Evolutionary conservation across 1,140 invertebrate genomes (phyloP), one percentile per base, ranked within the genome.

Genomic region (Drosophila yakuba): DNA sequence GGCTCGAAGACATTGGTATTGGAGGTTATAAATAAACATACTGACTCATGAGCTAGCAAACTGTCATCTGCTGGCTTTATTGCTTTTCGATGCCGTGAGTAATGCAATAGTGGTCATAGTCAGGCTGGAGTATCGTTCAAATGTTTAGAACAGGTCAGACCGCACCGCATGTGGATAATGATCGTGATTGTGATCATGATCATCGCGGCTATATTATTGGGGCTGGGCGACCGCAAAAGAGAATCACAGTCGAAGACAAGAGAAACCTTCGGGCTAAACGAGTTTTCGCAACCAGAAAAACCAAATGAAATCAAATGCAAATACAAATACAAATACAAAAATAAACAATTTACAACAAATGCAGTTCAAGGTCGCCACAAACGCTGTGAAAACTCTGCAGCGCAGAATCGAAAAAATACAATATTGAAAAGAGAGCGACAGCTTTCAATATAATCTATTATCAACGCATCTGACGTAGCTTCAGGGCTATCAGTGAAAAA

Each of bases 361-460:
- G 38, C 57, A 48, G 57, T 73, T 52, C 71, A 73, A 73, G 71
- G 67, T 62, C 51, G 57, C 23, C n/a, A 43, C 36, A 47, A 39
- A 39, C 17, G 48, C 35, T 69, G 32, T 51, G 17, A 48, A 48
- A 69, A 52, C 47, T 39, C 52, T 57, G 15, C 7, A 51, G 15
- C 17, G 28, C 17, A 52, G 36, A 52, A 38, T 60, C 48, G 36
- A 51, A 51, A 45, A 45, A 45, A 8, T 32, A 32, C 32, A 32
- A 32, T 32, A 32, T 20, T 10, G 4, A 12, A 32, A 51, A 15
- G n/a, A 17, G 2, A 35, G 15, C 48, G 38, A 25, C 20, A 28
- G 35, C 23, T 45, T 62, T n/a, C 11, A 38, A 20, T 38, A 32
- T n/a, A 69, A 64, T 54, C 36, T 8, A 35, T 39, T 45, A 68